Conservation (phyloP, 2,113 vertebrate species). For the Motacilla tschutschensis region DNA sequence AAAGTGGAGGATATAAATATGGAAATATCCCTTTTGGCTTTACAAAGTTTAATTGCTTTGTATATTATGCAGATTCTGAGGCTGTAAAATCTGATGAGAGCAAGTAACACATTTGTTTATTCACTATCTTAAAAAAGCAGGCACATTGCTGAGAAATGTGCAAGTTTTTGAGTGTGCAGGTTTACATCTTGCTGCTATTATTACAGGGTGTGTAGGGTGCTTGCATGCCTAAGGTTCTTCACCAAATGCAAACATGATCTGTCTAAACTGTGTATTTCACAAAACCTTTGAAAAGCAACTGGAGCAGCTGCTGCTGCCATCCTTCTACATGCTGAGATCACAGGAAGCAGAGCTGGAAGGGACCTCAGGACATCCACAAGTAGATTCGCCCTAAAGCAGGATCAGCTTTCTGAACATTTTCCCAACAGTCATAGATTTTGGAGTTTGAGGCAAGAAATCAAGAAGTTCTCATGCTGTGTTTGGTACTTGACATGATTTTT, state of each 20-base stretch:
- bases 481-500: neutral
- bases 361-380: neutral
- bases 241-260: neutral
- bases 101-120: neutral
- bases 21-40: conserved; percentile 32
- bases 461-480: neutral
- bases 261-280: neutral
- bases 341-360: neutral
- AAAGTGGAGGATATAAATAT: conserved; percentile 22
- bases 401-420: neutral
- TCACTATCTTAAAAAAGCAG: neutral
- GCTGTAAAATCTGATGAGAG: conserved; percentile 11
- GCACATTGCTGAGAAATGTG: neutral
- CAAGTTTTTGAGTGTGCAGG: neutral
- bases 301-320: neutral
- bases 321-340: neutral
- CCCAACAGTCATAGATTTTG: neutral
- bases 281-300: neutral
- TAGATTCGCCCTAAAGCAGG: neutral
- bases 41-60: conserved; percentile 34
- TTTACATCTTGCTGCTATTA: neutral
- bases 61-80: conserved; percentile 13
- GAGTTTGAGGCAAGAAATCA: neutral
- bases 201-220: neutral
- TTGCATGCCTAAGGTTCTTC: neutral